Evolutionary conservation across 2,888 invertebrate genomes (phyloP).

Genomic region (Habrosyne pyritoides): DNA sequence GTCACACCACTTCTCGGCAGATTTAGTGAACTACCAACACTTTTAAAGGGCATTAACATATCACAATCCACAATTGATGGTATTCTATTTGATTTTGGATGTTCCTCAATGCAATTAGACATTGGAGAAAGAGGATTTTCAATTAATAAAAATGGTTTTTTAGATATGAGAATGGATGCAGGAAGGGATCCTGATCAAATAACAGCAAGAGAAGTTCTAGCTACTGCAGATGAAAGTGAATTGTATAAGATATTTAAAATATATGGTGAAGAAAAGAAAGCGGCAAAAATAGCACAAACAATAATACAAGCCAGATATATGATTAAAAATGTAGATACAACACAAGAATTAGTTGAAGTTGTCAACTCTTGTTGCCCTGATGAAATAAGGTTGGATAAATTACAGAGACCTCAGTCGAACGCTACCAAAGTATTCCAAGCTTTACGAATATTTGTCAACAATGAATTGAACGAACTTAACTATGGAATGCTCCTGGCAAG

Average conservation of each 20-base stretch:
- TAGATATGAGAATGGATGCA: slow-evolving; percentile 98
- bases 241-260: slow-evolving; percentile 92
- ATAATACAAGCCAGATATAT: slow-evolving; percentile 92
- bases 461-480: slow-evolving; percentile 97
- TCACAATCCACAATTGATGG: slow-evolving; percentile 89
- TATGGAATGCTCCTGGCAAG: slow-evolving; percentile 92
- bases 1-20: slow-evolving; percentile 92
- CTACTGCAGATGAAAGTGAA: slow-evolving; percentile 89
- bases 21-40: slow-evolving; percentile 92
- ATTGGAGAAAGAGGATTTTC: slow-evolving; percentile 92
- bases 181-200: slow-evolving; percentile 86
- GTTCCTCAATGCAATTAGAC: slow-evolving; percentile 98
- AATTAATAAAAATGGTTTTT: slow-evolving; percentile 91
- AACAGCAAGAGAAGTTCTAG: slow-evolving; percentile 94
- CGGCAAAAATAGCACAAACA: slow-evolving; percentile 93
- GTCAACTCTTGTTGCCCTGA: slow-evolving; percentile 86
- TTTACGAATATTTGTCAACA: slow-evolving; percentile 96
- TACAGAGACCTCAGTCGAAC: slow-evolving; percentile 89
- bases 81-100: slow-evolving; percentile 96
- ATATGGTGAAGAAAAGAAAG: slow-evolving; percentile 95
- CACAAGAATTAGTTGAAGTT: slow-evolving; percentile 90
- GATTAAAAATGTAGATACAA: slow-evolving; percentile 90
- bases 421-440: slow-evolving; percentile 98
- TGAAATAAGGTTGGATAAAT: slow-evolving; percentile 86
- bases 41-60: slow-evolving; percentile 85